Percentiles rank a stretch among this genome's conserved stretches.
Conservation (phyloP, 1,140 invertebrate genomes). For the Papilio machaon region DNA sequence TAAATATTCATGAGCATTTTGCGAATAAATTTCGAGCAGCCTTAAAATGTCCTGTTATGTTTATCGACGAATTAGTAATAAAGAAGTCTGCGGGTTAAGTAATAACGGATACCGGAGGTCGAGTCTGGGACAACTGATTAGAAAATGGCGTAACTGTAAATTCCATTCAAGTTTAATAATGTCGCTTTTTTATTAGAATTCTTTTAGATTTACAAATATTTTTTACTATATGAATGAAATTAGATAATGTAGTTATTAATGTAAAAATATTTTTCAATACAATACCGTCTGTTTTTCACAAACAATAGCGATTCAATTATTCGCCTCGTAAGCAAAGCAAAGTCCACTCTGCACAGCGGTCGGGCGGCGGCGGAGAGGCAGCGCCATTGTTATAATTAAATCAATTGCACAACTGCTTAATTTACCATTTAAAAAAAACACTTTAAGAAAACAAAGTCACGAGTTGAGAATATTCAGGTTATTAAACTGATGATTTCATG, state of each 20-base stretch:
- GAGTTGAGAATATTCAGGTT: not conserved
- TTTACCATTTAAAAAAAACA: not conserved
- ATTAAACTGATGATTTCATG: not conserved
- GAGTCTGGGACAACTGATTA: constrained; percentile 11
- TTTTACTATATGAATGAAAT: not conserved
- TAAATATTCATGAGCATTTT: constrained; percentile 14
- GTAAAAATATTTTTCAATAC: not conserved
- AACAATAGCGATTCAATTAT: constrained; percentile 32
- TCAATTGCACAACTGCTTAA: constrained; percentile 22
- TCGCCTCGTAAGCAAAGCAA: constrained; percentile 30
- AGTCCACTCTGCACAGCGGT: not conserved
- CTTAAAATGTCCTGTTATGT: constrained; percentile 31
- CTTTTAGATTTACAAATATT: not conserved
- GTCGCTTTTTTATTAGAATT: not conserved
- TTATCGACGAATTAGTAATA: constrained; percentile 30
- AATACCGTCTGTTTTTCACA: constrained; percentile 13
- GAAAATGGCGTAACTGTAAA: constrained; percentile 31
- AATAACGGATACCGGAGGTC: constrained; percentile 14
- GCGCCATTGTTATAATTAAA: constrained; percentile 30
- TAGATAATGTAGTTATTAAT: constrained; percentile 6
- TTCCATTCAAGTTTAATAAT: constrained; percentile 32
- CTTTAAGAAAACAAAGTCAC: constrained; percentile 16
- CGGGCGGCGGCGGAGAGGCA: not conserved
- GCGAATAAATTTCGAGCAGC: constrained; percentile 12
- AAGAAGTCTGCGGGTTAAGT: constrained; percentile 14